phyloP scores from a whole-genome alignment of 2,113 vertebrate genomes.

The Dromaius novaehollandiae region DNA sequence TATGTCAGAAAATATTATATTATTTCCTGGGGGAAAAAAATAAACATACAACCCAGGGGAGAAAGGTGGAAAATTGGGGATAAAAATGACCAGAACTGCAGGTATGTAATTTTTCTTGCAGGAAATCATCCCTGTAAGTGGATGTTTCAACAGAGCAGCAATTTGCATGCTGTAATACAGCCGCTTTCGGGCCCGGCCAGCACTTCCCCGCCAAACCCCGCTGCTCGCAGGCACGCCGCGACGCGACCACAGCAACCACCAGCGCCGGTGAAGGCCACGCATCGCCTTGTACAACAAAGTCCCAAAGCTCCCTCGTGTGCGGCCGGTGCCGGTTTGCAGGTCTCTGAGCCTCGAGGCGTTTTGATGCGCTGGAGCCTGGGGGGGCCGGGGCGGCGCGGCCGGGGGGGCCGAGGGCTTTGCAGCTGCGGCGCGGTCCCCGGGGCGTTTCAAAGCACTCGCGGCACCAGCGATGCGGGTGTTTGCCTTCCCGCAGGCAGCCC shows the following conservation, averaged over 20 bases:
- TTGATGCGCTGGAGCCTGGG: not conserved
- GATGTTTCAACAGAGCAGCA: not conserved
- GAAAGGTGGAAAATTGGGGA: not conserved
- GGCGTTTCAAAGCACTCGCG: not conserved
- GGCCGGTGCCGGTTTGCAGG: not conserved
- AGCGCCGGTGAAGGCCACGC: rapidly evolving
- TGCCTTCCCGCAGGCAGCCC: not conserved
- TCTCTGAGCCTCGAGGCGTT: not conserved
- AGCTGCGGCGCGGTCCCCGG: not conserved
- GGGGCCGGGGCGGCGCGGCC: not conserved
- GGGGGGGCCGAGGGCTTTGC: rapidly evolving
- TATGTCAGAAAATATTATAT: not conserved
- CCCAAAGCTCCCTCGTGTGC: not conserved
- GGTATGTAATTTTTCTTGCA: not conserved
- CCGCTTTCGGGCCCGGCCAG: not conserved
- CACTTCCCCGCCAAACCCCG: not conserved
- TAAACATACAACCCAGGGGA: not conserved
- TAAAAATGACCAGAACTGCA: not conserved
- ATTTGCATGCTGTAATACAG: not conserved
- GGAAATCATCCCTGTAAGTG: not conserved
- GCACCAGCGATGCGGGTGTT: not conserved
- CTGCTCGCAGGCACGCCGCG: not conserved
- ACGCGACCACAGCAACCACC: not conserved
- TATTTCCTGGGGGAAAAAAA: not conserved
- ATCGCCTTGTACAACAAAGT: not conserved